Percentiles rank a stretch among this genome's conserved stretches.
phyloP scores from a whole-genome alignment of 2,888 invertebrate genomes.

The Andrena chrysosceles region DNA sequence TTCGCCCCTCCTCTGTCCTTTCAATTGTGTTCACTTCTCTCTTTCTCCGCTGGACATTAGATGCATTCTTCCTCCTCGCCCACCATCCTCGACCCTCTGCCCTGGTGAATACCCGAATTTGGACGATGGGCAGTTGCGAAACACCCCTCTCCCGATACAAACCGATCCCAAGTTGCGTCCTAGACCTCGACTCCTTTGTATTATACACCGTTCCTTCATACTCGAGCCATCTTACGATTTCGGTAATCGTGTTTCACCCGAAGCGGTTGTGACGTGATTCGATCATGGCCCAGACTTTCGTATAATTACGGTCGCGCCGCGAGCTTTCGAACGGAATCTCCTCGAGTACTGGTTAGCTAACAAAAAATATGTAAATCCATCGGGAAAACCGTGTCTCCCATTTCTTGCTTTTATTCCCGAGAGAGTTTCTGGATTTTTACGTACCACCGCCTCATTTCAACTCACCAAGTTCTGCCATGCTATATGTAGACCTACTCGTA shows the following conservation, averaged over 20 bases:
- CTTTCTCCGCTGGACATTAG: slow-evolving; percentile 28
- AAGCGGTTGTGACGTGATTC: not conserved
- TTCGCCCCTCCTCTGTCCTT: slow-evolving; percentile 44
- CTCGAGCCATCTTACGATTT: slow-evolving; percentile 34
- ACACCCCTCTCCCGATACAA: slow-evolving; percentile 43
- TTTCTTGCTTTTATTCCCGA: too few species aligned
- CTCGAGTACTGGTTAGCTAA: not conserved
- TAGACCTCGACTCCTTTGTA: slow-evolving; percentile 74
- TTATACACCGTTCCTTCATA: slow-evolving; percentile 32
- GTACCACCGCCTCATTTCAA: not conserved
- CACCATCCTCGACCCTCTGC: slow-evolving; percentile 32
- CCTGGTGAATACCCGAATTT: slow-evolving; percentile 58
- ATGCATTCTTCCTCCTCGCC: slow-evolving; percentile 24
- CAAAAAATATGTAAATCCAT: not conserved
- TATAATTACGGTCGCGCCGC: slow-evolving; percentile 8
- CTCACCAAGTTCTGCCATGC: not conserved
- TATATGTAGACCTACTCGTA: slow-evolving; percentile 6
- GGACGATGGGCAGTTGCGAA: slow-evolving; percentile 64
- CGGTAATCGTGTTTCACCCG: slow-evolving; percentile 20
- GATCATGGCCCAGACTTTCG: slow-evolving; percentile 14
- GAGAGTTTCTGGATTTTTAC: not conserved
- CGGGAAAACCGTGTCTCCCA: too few species aligned
- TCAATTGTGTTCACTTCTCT: slow-evolving; percentile 63
- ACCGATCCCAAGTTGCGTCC: slow-evolving; percentile 66
- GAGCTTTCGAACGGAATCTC: not conserved